Conservation (phyloP, 1,140 invertebrate species). For the Ridgeia piscesae region DNA sequence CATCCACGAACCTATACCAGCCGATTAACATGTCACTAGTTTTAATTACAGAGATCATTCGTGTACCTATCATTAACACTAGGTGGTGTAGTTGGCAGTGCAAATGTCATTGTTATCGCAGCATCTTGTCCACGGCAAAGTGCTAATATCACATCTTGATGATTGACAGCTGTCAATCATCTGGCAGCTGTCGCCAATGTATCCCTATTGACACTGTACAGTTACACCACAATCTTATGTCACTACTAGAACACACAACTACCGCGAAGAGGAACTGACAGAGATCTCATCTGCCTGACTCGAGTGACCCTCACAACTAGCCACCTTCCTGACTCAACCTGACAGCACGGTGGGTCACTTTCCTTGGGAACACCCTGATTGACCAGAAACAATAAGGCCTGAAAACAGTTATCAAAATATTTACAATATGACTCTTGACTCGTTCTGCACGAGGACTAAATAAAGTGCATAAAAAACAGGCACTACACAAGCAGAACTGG, state of each 20-base stretch:
- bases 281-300: background rate
- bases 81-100: background rate
- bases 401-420: background rate
- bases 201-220: background rate
- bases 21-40: background rate
- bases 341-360: background rate
- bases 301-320: background rate
- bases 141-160: background rate
- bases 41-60: background rate
- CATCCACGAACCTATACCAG: background rate
- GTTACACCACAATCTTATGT: background rate
- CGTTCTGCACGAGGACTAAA: background rate
- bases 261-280: background rate
- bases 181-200: background rate
- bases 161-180: background rate
- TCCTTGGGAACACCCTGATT: background rate
- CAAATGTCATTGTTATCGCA: background rate
- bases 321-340: background rate
- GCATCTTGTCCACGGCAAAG: background rate
- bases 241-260: background rate
- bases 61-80: background rate
- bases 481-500: background rate
- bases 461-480: background rate
- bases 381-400: background rate
- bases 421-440: background rate